Evolutionary conservation across 2,797 vertebrate genomes (phyloP), one percentile per base, ranked within the genome.

Genomic region (Sylvilagus floridanus): DNA sequence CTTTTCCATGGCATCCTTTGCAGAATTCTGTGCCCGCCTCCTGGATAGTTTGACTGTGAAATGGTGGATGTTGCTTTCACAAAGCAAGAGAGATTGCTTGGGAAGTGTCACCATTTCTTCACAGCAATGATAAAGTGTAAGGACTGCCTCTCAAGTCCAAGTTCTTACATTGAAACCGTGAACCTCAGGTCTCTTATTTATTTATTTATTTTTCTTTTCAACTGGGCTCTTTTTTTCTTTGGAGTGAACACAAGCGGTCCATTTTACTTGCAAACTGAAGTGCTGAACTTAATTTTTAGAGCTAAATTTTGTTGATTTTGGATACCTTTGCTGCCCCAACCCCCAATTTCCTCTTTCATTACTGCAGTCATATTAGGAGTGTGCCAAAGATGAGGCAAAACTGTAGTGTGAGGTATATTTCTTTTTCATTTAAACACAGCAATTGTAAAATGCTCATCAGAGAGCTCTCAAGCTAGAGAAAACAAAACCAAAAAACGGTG

Each of bases 321-420:
- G 85, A 63, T 52, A 37, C 28, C n/a, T 86, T 76, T 81, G 65
- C 69, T 66, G 50, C 66, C 57, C 24, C 26, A 2, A 1, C 0
- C 42, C 2, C 57, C 63, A 32, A 21, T 30, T 85, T 28, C 19
- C 26, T n/a, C 32, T 50, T 73, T 91, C 60, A 54, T 87, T 85
- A 86, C 28, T 69, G 22, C 24, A 82, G 89, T 71, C 85, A 14
- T 84, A 83, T 92, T 86, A 30, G 68, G 83, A 88, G 21, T 72
- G 57, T 94, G 77, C 81, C 28, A 94, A 52, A 91, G 91, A 87
- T 92, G 95, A 96, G 63, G 83, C 83, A 89, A 92, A 93, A 66
- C 76, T 52, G 13, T 77, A 42, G 11, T 35, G 81, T 82, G 28
- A 82, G 66, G 91, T 68, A 16, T n/a, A 10, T 10, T 65, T 65